phyloP scores from a whole-genome alignment of 2,113 vertebrate species.

The Sinocyclocheilus anophthalmus region DNA sequence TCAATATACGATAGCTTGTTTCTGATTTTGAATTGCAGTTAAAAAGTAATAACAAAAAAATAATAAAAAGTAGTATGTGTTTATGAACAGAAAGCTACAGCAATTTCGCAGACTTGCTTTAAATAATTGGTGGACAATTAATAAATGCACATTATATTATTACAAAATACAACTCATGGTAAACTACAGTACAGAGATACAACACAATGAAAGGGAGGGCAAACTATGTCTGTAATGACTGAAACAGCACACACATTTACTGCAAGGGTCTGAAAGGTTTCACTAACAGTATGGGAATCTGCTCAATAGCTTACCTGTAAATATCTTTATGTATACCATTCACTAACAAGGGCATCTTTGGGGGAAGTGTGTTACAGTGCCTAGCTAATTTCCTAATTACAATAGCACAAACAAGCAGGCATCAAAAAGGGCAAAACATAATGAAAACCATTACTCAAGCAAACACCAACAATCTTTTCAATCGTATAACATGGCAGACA shows the following conservation, averaged over 20 bases:
- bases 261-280: neutral
- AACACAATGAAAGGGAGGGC: neutral
- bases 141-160: neutral
- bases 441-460: slow-evolving; percentile 38
- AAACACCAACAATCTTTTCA: slow-evolving; percentile 53
- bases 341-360: slow-evolving; percentile 93
- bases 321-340: slow-evolving; percentile 88
- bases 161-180: neutral
- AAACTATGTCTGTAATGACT: neutral
- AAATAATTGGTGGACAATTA: neutral
- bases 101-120: neutral
- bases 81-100: neutral
- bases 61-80: neutral
- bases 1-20: neutral
- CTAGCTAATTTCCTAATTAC: slow-evolving; percentile 83
- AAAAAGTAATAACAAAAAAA: neutral
- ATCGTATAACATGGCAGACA: slow-evolving; percentile 19
- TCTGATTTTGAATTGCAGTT: neutral
- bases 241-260: slow-evolving; percentile 4
- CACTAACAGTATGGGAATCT: slow-evolving; percentile 33
- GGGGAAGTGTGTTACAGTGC: slow-evolving; percentile 87
- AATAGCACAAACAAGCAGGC: slow-evolving; percentile 63
- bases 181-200: neutral
- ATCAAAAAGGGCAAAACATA: slow-evolving; percentile 58
- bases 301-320: slow-evolving; percentile 83